Base-by-base conservation (phyloP, 1,140 invertebrate genomes). In the Drosophila equinoxialis region DNA sequence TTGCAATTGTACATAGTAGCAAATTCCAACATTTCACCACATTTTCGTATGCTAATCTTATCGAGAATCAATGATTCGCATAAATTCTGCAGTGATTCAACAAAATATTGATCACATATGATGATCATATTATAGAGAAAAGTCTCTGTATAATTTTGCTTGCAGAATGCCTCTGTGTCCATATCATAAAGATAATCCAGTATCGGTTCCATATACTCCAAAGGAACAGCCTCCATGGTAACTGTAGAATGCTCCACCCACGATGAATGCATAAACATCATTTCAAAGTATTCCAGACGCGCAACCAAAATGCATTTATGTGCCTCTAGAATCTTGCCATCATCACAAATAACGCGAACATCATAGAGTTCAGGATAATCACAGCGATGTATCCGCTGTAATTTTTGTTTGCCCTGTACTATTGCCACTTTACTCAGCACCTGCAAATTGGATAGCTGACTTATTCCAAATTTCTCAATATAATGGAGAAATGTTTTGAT, bases 291-390 rank as follows among this genome's bases (percentile, higher is more conserved):
- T 64, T 96, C 95, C 8, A 95, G 87, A 68, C 95, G 91, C 6
- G 95, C 94, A 0, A 94, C 93, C 26, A 96, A 86, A 54, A 96
- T 92, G 91, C 95, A 96, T 73, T 95, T 95, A 85, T 96, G 96
- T 39, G 95, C 95, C 51, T 91, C 81, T 20, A 96, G 82, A n/a
- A 92, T 76, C 10, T 91, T 84, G 6, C 93, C 93, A 77, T 95
- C 94, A 42, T 93, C 93, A 70, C 93, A 93, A 23, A 92, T 75
- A 3, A 95, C 92, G 3, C 74, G 80, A 20, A 95, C 92, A 92
- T 96, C 95, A 90, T 93, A 94, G 2, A 96, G 92, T n/a, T 94
- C 93, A 8, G 92, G 91, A 68, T 86, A 93, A 77, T 92, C 76
- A 0, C 54, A 64, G 11, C 77, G 85, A 20, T 83, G 64, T 26